These are phyloP conservation scores for Pollenia amentaria DNA, from an alignment of 2,888 invertebrate genomes.

Conservation along the genomic window DNA sequence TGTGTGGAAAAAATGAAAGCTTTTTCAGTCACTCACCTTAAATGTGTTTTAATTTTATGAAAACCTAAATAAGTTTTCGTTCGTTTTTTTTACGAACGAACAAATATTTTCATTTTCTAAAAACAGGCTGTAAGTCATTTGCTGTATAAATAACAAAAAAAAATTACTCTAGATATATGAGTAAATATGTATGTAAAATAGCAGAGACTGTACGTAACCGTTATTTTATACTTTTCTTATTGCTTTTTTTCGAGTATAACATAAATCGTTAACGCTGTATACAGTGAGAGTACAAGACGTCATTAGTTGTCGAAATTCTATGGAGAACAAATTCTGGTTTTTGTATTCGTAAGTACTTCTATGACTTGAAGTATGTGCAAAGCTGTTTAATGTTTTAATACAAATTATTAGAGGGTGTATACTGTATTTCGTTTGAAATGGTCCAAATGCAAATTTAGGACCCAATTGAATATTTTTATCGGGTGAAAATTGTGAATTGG, in stretches of 20 bases:
- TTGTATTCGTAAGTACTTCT: neutral
- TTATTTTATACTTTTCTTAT: neutral
- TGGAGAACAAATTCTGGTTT: neutral
- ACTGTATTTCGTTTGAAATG: too few species aligned
- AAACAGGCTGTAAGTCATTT: too few species aligned
- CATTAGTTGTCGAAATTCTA: slow-evolving; percentile 24
- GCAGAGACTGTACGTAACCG: neutral
- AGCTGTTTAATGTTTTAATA: neutral
- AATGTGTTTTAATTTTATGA: too few species aligned
- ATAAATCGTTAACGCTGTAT: slow-evolving; percentile 20
- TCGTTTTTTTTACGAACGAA: too few species aligned
- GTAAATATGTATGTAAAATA: neutral
- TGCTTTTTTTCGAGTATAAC: neutral
- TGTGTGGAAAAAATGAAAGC: too few species aligned
- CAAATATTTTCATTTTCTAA: too few species aligned
- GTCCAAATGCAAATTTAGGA: too few species aligned
- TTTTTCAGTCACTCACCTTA: too few species aligned
- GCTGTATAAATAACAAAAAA: neutral
- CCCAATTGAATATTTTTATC: too few species aligned
- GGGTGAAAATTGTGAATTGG: too few species aligned
- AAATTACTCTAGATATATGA: neutral
- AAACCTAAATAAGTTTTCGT: too few species aligned
- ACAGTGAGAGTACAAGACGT: neutral
- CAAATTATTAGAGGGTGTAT: neutral
- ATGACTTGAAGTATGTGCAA: neutral